Evolutionary conservation across 2,113 vertebrate genomes (phyloP).

Genomic region (Anarrhichthys ocellatus): DNA sequence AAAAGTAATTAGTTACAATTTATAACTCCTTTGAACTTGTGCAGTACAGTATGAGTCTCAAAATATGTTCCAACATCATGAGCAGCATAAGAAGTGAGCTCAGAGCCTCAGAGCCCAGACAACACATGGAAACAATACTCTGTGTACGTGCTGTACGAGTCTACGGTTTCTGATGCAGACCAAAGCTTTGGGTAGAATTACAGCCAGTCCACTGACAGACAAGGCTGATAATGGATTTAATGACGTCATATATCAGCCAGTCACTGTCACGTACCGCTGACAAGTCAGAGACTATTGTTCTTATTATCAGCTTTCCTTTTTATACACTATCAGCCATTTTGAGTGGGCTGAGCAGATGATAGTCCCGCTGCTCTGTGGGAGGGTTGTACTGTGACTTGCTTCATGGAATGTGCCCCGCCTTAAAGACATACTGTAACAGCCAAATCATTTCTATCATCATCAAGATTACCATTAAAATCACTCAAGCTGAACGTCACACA

Average conservation of each 20-base stretch:
- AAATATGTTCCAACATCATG: background rate
- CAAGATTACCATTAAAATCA: background rate
- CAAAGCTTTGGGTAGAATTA: background rate
- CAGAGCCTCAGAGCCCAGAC: background rate
- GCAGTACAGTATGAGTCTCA: background rate
- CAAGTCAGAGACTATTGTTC: background rate
- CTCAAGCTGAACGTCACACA: background rate
- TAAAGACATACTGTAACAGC: background rate
- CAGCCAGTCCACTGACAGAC: background rate
- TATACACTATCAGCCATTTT: background rate
- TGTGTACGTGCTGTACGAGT: conserved; percentile 2
- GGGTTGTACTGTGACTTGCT: conserved; percentile 21
- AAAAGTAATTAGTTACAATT: background rate
- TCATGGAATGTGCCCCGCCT: conserved; percentile 42
- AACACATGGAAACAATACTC: conserved; percentile 15
- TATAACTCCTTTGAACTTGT: background rate
- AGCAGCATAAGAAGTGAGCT: background rate
- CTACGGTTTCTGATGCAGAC: background rate
- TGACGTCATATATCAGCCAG: background rate
- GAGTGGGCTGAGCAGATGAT: background rate
- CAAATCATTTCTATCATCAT: background rate
- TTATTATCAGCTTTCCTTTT: background rate
- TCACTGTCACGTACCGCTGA: background rate
- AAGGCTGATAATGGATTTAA: background rate
- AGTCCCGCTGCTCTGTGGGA: conserved; percentile 7